These are phyloP conservation scores for Xanthia icteritia DNA, from an alignment of 2,888 invertebrate genomes.

Conservation along the genomic window DNA sequence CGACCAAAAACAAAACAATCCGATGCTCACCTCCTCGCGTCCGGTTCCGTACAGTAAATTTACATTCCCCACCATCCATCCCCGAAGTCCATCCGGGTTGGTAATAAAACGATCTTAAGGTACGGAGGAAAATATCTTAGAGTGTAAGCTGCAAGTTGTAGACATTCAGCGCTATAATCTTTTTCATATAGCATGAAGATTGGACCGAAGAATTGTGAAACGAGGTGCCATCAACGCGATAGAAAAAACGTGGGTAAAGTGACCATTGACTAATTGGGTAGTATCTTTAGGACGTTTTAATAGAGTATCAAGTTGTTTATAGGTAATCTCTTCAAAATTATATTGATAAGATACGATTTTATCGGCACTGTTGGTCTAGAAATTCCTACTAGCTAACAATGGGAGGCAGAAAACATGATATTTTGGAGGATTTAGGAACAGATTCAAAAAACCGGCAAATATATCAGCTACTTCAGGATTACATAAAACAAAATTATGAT, in stretches of 20 bases:
- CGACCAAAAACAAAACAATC: conserved; percentile 89
- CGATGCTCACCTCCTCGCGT: conserved; percentile 88
- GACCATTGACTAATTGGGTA: neutral
- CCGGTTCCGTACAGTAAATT: conserved; percentile 89
- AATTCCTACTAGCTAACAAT: neutral
- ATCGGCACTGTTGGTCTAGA: neutral
- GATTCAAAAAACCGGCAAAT: neutral
- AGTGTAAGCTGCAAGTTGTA: conserved; percentile 63
- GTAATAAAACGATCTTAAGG: conserved; percentile 90
- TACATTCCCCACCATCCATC: conserved; percentile 90
- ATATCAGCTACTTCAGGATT: neutral
- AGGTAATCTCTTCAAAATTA: neutral
- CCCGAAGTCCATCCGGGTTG: conserved; percentile 89
- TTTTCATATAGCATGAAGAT: neutral
- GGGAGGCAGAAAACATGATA: neutral
- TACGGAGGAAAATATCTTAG: conserved; percentile 87
- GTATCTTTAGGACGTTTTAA: neutral
- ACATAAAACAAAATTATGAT: conserved; percentile 16
- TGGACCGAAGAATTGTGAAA: neutral
- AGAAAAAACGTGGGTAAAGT: neutral
- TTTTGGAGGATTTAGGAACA: neutral
- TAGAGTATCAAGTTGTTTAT: neutral
- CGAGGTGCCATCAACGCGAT: neutral
- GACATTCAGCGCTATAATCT: conserved; percentile 61
- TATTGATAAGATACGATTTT: neutral